Conservation (phyloP, 2,888 invertebrate genomes). For the Lymantria dispar region DNA sequence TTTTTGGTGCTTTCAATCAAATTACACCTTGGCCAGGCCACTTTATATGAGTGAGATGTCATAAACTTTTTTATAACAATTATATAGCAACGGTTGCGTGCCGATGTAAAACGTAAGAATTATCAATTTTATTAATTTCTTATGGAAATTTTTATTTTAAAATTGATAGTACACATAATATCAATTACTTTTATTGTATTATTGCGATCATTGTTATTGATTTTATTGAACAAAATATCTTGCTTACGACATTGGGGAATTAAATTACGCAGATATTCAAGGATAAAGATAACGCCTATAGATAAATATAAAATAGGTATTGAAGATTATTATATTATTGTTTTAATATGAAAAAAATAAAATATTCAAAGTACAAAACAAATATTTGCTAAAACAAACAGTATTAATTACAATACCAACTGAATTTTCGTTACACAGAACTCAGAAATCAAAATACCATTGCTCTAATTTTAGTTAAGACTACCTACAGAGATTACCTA, state of each 20-base stretch:
- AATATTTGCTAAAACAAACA: no score
- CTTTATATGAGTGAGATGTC: slow-evolving; percentile 79
- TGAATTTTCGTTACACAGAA: slow-evolving; percentile 5
- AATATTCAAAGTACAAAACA: no score
- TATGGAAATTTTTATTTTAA: slow-evolving; percentile 12
- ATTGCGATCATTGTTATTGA: not conserved
- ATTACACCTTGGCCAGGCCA: slow-evolving; percentile 78
- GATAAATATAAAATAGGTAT: no score
- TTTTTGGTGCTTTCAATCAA: slow-evolving; percentile 83
- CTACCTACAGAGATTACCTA: slow-evolving; percentile 68
- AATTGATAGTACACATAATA: not conserved
- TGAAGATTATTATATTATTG: no score
- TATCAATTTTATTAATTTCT: slow-evolving; percentile 37
- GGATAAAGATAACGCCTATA: no score
- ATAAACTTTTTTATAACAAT: slow-evolving; percentile 60
- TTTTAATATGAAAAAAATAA: no score
- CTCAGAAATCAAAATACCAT: slow-evolving; percentile 21
- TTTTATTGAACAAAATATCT: not conserved
- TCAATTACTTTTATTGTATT: not conserved
- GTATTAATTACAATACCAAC: not conserved
- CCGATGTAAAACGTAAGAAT: slow-evolving; percentile 67
- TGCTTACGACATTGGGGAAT: slow-evolving; percentile 1
- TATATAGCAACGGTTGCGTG: slow-evolving; percentile 51
- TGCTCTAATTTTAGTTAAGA: slow-evolving; percentile 49
- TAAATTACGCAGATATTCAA: no score